Evolutionary conservation across 2,888 invertebrate genomes (phyloP).

Genomic region (Harmothoe impar): DNA sequence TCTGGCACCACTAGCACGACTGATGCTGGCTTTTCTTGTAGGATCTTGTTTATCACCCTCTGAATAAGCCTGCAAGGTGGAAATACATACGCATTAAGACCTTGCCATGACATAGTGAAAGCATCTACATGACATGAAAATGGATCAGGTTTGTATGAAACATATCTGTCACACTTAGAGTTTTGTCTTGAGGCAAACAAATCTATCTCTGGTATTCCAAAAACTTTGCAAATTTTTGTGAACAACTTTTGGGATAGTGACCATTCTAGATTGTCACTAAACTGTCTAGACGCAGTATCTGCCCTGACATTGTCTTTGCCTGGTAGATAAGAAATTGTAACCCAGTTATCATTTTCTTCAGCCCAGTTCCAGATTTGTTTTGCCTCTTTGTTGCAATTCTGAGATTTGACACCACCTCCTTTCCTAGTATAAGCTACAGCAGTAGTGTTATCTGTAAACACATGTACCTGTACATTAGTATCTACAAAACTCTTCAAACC

Average conservation of each 20-base stretch:
- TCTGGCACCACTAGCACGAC: background rate
- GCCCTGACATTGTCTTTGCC: background rate
- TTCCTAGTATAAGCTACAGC: background rate
- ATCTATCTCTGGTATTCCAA: background rate
- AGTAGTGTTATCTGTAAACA: background rate
- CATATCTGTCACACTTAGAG: background rate
- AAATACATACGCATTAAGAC: background rate
- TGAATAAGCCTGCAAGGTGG: constrained; percentile 10
- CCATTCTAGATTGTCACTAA: constrained; percentile 30
- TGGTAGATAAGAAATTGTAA: background rate
- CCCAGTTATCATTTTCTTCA: background rate
- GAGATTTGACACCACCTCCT: background rate
- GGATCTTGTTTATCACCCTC: background rate
- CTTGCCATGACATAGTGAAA: background rate
- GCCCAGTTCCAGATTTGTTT: constrained; percentile 25
- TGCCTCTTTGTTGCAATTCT: background rate
- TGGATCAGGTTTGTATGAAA: constrained; percentile 4
- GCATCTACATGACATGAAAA: background rate
- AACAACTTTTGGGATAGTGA: background rate
- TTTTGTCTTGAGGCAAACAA: constrained; percentile 19
- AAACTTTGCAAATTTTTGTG: background rate
- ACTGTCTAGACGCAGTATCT: background rate
- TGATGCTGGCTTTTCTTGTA: background rate
- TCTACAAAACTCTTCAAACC: background rate
- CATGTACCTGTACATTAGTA: background rate